Percentiles rank a stretch among this genome's conserved stretches.
These are phyloP conservation scores for Heliconius hermathena DNA, from an alignment of 1,140 invertebrate genomes.

Conservation along the genomic window DNA sequence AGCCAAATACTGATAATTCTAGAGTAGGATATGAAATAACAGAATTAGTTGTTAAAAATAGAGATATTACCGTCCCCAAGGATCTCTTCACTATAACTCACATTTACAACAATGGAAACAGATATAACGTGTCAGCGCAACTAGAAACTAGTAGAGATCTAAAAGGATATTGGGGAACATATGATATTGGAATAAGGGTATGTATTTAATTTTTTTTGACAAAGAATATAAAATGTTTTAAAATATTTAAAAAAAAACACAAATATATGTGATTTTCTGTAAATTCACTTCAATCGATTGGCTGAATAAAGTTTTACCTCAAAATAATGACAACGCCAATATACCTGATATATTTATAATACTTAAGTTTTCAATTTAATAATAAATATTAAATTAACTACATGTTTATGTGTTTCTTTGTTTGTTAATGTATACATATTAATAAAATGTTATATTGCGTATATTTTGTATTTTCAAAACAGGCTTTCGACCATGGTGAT, in stretches of 20 bases:
- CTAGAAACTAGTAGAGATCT: conserved; percentile 68
- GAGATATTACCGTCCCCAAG: conserved; percentile 54
- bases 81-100: conserved; percentile 72
- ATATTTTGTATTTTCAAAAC: not conserved
- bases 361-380: too few species aligned
- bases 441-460: too few species aligned
- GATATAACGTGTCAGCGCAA: conserved; percentile 53
- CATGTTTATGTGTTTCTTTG: too few species aligned
- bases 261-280: too few species aligned
- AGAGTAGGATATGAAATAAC: conserved; percentile 74
- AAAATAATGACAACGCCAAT: too few species aligned
- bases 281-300: too few species aligned
- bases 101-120: conserved; percentile 25
- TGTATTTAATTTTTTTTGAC: conserved; percentile 32
- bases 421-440: too few species aligned
- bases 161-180: conserved; percentile 81
- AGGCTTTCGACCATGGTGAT: conserved; percentile 79
- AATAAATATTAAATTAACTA: too few species aligned
- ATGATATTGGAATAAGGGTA: conserved; percentile 74
- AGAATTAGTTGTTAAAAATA: conserved; percentile 46
- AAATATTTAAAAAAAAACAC: too few species aligned
- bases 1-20: conserved; percentile 78
- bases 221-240: too few species aligned
- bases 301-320: too few species aligned
- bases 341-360: too few species aligned